Evolutionary conservation across 2,888 invertebrate species (phyloP).

Genomic region (Zootermopsis nevadensis): DNA sequence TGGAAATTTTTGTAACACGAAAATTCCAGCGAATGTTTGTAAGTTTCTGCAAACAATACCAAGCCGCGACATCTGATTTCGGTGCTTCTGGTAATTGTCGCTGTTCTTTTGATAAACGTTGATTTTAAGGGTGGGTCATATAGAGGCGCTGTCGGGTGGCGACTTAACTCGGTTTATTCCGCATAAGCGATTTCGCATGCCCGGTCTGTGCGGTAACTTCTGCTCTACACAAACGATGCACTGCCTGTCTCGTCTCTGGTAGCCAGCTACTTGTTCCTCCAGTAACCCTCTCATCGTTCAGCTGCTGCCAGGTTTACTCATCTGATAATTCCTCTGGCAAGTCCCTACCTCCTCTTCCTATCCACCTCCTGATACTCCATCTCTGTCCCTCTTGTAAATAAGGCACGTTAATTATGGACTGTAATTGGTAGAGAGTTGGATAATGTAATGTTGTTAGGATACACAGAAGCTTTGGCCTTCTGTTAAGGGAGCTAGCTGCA

Average conservation of each 20-base stretch:
- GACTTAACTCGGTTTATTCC: slow-evolving; percentile 47
- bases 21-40: not conserved
- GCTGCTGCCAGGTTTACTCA: slow-evolving; percentile 36
- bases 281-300: slow-evolving; percentile 40
- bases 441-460: slow-evolving; percentile 54
- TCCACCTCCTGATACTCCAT: not conserved
- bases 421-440: slow-evolving; percentile 54
- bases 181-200: slow-evolving; percentile 45
- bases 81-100: not conserved
- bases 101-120: not conserved
- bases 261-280: not conserved
- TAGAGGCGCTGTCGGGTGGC: slow-evolving; percentile 3
- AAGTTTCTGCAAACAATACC: not conserved
- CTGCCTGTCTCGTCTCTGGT: too few relatives aligned
- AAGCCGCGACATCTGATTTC: not conserved
- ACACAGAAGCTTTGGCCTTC: slow-evolving; percentile 40
- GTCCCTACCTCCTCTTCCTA: not conserved
- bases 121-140: slow-evolving; percentile 1
- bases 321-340: slow-evolving; percentile 45
- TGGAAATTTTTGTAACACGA: too few relatives aligned
- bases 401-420: slow-evolving; percentile 53
- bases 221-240: not conserved
- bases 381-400: slow-evolving; percentile 45
- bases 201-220: not conserved
- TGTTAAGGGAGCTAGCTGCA: slow-evolving; percentile 29